phyloP scores from a whole-genome alignment of 2,797 vertebrate genomes.

The Melanotaenia nigrans region DNA sequence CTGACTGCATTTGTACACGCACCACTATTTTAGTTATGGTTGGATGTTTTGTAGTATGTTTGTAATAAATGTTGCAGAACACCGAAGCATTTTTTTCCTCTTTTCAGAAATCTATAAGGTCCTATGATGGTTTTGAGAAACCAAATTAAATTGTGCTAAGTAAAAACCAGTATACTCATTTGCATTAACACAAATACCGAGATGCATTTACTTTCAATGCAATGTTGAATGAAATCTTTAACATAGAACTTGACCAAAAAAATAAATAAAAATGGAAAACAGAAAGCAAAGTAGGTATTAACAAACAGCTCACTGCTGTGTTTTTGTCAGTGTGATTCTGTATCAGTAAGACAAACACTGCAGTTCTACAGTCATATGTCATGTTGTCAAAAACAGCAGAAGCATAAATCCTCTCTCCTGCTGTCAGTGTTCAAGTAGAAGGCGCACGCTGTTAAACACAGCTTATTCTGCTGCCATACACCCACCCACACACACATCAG shows the following conservation, averaged over 20 bases:
- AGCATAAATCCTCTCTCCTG: constrained; percentile 33
- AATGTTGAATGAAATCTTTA: too few species aligned
- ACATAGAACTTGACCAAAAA: too few species aligned
- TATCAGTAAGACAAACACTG: constrained; percentile 16
- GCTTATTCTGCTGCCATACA: constrained; percentile 40
- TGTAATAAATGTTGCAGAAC: background rate
- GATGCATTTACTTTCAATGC: too few species aligned
- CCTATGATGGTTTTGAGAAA: too few species aligned
- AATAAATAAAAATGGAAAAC: too few species aligned
- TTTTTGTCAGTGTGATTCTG: background rate
- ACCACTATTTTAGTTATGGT: background rate
- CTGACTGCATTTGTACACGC: background rate
- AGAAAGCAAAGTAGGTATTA: background rate
- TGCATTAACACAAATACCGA: too few species aligned
- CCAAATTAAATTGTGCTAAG: too few species aligned
- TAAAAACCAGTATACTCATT: too few species aligned
- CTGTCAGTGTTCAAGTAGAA: constrained; percentile 36
- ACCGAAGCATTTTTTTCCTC: background rate
- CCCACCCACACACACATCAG: constrained; percentile 26
- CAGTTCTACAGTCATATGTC: constrained; percentile 28
- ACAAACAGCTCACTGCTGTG: background rate
- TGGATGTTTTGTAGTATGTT: background rate
- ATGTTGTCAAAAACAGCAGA: constrained; percentile 45
- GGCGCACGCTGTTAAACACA: constrained; percentile 22
- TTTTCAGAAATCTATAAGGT: background rate